Base-by-base conservation (phyloP, 2,888 invertebrate genomes). In the Tethea ocularis region DNA sequence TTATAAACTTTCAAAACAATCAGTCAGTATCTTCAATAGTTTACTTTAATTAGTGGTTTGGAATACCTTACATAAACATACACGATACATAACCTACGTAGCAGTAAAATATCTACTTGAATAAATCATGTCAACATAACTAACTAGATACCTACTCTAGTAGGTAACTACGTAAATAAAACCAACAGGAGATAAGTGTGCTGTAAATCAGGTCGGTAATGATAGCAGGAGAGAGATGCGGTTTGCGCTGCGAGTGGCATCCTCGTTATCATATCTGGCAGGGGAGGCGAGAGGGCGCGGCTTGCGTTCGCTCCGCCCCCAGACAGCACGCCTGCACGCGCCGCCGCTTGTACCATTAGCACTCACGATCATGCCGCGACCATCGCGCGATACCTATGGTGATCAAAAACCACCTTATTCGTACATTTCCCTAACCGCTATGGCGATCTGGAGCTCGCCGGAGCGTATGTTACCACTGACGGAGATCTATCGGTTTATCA, bases 351-450 rank as follows among this genome's bases (percentile, higher is more conserved):
- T 58, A 59, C 57, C 58, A 52, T 52, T 55, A 52, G 38, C 52
- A 46, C 46, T 46, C 46, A 46, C 46, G 46, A 91, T 71, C 63
- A 99, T 99, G 99, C 99, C 99, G 87, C 96, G 99, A 86, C 99
- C 99, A 75, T 97, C 98, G 80, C 96, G 98, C 77, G 98, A 98
- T 91, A 97, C 98, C 61, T 99, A 99, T 94, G 98, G 98, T 84
- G 99, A 99, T 88, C 98, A 99, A 91, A 99, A 99, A 92, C 99
- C 99, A 63, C 99, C 99, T 51, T 99, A 99, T 89, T 99, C 99
- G 55, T 99, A 99, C 93, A 99, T 99, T 84, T 98, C 99, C 55
- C 94, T 99, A 70, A 99, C 99, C 46, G 99, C 99, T 64, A 99
- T 99, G 99, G 99, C 99, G 61, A 99, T 99, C 80, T 99, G 99